These are phyloP conservation scores for Montifringilla adamsi DNA, from an alignment of 2,113 vertebrate species.

Conservation along the genomic window DNA sequence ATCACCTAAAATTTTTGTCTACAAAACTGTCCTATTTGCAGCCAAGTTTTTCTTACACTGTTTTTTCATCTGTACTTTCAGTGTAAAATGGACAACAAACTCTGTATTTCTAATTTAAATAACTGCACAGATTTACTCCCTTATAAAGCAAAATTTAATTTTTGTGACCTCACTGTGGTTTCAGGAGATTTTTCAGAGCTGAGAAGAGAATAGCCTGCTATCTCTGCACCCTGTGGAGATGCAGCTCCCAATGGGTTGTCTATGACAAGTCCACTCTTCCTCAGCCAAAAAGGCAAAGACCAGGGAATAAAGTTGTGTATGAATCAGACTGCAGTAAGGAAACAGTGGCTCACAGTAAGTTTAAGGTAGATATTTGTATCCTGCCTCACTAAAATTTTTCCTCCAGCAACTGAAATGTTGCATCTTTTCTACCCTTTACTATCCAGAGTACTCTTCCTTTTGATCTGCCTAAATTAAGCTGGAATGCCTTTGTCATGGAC, in stretches of 20 bases:
- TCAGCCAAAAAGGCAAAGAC: neutral
- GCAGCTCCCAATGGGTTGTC: neutral
- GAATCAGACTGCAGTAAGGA: neutral
- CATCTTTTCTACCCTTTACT: neutral
- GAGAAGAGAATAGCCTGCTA: neutral
- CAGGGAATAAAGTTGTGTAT: neutral
- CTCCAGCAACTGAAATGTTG: neutral
- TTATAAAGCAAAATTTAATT: neutral
- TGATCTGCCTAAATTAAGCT: neutral
- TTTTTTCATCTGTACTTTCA: neutral
- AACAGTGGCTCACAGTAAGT: neutral
- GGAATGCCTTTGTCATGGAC: neutral
- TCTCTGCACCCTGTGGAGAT: neutral
- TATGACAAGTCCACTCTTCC: neutral
- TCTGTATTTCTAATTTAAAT: neutral
- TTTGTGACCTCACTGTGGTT: neutral
- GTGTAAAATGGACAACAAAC: neutral
- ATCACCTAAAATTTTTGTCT: neutral
- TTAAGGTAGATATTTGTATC: neutral
- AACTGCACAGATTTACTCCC: neutral
- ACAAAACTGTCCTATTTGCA: neutral
- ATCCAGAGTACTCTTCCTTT: neutral
- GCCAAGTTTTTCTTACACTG: neutral
- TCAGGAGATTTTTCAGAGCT: neutral
- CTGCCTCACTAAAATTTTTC: neutral